A percentile compares a stretch with the other conserved stretches of the same genome.
These are phyloP conservation scores for Nymphalis c-album DNA, from an alignment of 2,888 invertebrate species.

Conservation along the genomic window DNA sequence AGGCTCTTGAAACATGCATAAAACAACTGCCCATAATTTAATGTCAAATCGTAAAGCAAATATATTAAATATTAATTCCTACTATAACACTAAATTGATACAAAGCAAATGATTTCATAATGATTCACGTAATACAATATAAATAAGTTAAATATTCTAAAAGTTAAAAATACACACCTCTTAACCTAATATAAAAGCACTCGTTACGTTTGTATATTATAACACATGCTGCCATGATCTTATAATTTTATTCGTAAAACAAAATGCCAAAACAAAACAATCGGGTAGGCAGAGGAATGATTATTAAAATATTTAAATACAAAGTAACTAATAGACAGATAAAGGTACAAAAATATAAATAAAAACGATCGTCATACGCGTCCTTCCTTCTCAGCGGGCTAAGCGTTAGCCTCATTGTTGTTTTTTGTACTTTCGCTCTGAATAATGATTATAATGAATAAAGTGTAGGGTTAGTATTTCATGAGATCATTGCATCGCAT, in stretches of 20 bases:
- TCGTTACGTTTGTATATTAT: slow-evolving; percentile 64
- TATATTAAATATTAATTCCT: slow-evolving; percentile 80
- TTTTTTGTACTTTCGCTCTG: slow-evolving; percentile 78
- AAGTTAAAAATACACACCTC: slow-evolving; percentile 81
- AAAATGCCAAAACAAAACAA: slow-evolving; percentile 64
- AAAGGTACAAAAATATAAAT: slow-evolving; percentile 77
- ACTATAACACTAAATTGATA: slow-evolving; percentile 78
- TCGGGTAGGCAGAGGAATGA: slow-evolving; percentile 69
- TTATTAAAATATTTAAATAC: slow-evolving; percentile 60
- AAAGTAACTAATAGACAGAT: slow-evolving; percentile 72
- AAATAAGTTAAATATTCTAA: slow-evolving; percentile 82
- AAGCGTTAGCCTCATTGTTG: slow-evolving; percentile 41
- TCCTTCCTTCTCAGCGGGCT: slow-evolving; percentile 36
- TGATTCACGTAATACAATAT: slow-evolving; percentile 79
- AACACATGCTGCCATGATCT: slow-evolving; percentile 52
- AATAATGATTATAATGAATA: slow-evolving; percentile 54
- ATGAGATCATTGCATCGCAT: slow-evolving; percentile 80
- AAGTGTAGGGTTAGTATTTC: slow-evolving; percentile 75
- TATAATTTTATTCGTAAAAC: slow-evolving; percentile 49
- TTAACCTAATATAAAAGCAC: slow-evolving; percentile 80
- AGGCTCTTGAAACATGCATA: slow-evolving; percentile 68
- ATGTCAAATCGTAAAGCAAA: slow-evolving; percentile 75
- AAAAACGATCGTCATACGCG: slow-evolving; percentile 58
- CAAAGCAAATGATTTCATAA: slow-evolving; percentile 78
- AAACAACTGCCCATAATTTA: slow-evolving; percentile 76